These are phyloP conservation scores for Cariama cristata DNA, from an alignment of 2,113 vertebrate species.

Conservation along the genomic window DNA sequence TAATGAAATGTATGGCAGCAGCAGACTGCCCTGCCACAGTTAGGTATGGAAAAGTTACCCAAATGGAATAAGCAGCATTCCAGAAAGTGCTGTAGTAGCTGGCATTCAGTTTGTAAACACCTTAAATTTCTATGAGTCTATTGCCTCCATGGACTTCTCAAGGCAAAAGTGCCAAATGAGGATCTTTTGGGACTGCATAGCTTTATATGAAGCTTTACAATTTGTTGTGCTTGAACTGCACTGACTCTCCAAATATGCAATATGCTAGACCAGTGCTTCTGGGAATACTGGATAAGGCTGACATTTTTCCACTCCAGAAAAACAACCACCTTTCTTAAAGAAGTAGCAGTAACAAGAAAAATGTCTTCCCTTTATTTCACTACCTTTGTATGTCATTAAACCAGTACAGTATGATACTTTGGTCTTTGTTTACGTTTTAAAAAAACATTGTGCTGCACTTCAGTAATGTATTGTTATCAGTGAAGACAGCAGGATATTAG, in stretches of 20 bases:
- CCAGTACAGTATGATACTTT: background rate
- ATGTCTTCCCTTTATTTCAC: background rate
- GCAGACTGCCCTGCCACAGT: background rate
- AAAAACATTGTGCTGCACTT: background rate
- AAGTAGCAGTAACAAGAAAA: background rate
- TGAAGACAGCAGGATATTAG: background rate
- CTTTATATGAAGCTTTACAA: constrained; percentile 7
- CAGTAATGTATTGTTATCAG: background rate
- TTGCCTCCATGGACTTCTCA: background rate
- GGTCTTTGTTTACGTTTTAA: background rate
- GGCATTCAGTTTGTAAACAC: constrained; percentile 18
- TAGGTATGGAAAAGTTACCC: background rate
- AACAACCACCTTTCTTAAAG: background rate
- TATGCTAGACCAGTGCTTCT: background rate
- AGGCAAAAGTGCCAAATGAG: constrained; percentile 6
- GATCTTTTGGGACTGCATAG: background rate
- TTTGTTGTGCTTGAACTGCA: constrained; percentile 47
- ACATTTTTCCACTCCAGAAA: constrained; percentile 28
- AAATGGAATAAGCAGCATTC: background rate
- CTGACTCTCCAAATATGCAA: constrained; percentile 28
- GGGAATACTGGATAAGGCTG: constrained; percentile 39
- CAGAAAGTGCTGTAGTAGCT: background rate
- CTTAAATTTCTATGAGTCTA: constrained; percentile 49
- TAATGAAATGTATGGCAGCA: background rate
- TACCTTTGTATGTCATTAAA: background rate